Percentiles rank a stretch among this genome's conserved stretches.
Conservation (phyloP, 2,797 vertebrate species). For the Centropyge bicolor region DNA sequence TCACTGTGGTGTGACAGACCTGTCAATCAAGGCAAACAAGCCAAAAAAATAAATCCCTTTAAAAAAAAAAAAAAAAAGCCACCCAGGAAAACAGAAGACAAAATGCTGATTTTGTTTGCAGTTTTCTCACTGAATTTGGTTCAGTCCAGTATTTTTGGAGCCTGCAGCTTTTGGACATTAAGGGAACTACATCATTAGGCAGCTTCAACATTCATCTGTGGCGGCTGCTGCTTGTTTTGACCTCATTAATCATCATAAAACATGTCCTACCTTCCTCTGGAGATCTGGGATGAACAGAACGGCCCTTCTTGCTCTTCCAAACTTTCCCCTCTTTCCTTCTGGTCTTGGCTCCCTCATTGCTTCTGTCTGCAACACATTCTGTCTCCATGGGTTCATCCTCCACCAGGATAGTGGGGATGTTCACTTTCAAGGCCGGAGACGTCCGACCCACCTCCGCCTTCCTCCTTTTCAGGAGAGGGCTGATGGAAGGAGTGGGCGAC, state of each 20-base stretch:
- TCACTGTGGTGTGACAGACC: constrained; percentile 6
- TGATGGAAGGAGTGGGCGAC: constrained; percentile 58
- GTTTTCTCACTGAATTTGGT: neutral
- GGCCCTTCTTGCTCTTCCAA: constrained; percentile 69
- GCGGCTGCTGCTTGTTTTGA: constrained; percentile 2
- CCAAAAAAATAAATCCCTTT: neutral
- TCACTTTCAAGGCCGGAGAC: constrained; percentile 48
- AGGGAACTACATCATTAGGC: neutral
- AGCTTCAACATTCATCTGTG: neutral
- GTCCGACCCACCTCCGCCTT: constrained; percentile 76
- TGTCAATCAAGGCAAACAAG: neutral
- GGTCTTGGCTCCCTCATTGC: constrained; percentile 14
- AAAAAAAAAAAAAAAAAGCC: no score
- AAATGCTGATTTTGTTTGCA: neutral
- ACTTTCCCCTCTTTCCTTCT: constrained; percentile 74
- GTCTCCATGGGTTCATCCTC: constrained; percentile 78
- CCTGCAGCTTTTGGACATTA: neutral
- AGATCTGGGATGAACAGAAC: constrained; percentile 74
- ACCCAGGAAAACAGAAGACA: no score
- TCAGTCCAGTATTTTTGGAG: neutral
- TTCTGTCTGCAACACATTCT: constrained; percentile 35
- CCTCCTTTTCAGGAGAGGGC: constrained; percentile 74
- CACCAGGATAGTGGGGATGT: constrained; percentile 78
- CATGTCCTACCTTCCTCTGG: constrained; percentile 87
- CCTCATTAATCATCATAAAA: neutral